Evolutionary conservation across 2,797 vertebrate species (phyloP), one percentile per base, ranked within the genome.

Genomic region (Chaenodraco wilsoni): DNA sequence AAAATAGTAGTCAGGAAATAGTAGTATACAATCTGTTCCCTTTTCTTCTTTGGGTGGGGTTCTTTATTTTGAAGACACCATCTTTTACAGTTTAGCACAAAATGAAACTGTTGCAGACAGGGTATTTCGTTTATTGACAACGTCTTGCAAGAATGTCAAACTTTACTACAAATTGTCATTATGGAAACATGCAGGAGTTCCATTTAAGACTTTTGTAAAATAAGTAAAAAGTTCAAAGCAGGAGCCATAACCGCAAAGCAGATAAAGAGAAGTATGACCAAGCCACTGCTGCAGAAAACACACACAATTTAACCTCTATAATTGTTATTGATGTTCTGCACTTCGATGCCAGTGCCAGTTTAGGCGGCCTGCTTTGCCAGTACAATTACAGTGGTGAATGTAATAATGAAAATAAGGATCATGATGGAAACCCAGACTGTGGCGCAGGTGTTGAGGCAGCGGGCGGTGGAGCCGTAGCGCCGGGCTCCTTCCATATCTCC

Each of bases 401-500:
- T 0, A 41, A 73, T 33, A 2, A 70, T 0, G 9, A 0, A 0
- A 40, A 66, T 2, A 0, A 76, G 0, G 19, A 57, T 0, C 0
- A 0, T 0, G 33, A 55, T 0, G 16, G 2, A 5, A 1, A 1
- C 0, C 37, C 91, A 3, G 6, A 54, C 13, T 0, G 82, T 62
- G 9, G 76, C 21, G 2, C 2, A 3, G 14, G 71, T 61, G 71
- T 92, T 92, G 67, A 84, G 13, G 9, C 1, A 3, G 15, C 51
- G 27, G 1, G 92, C 87, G 0, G 73, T 91, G 12, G 65, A 46
- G 45, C 72, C 76, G 0, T 88, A 65, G 2, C 10, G 45, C 10
- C 3, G 61, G 7, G 87, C 90, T 0, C 80, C 82, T 0, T 55
- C 23, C 33, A 85, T 3, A 52, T 92, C 84, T 31, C 90, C 90